Evolutionary conservation across 1,140 invertebrate species (phyloP), one percentile per base, ranked within the genome.

Genomic region (Myzus persicae): DNA sequence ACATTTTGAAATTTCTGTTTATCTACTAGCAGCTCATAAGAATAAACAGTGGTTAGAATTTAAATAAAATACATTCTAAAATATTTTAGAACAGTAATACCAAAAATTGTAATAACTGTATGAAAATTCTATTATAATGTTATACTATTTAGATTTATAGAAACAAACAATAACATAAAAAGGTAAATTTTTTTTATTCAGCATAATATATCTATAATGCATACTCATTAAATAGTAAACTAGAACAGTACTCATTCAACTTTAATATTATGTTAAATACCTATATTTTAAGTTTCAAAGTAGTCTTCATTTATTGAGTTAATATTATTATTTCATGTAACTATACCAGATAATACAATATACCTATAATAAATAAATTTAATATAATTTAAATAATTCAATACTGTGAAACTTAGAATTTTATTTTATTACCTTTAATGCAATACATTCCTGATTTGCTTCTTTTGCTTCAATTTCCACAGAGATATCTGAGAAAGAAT

Each of bases 371-470:
- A 54, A 26, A 54, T 54, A 1, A 54, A 59, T 14, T 59, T 59
- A 59, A 31, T 59, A 31, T 31, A 31, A 9, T 59, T 31, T 11
- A 59, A 59, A 59, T 1, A 59, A 59, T 31, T 4, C 31, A 59
- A 59, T 59, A 0, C 31, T 11, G 2, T 59, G 3, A 31, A 59
- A 59, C 31, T 24, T 24, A 54, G 2, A 31, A 59, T 14, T 76
- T 76, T 6, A 9, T 67, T n/a, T 81, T 46, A 84, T 81, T 93
- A 93, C 91, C 81, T 85, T 82, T 54, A 93, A 93, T 93, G 91
- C 91, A 31, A 93, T 85, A n/a, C 36, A 54, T 85, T 93, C 91
- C 40, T 85, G 44, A 93, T 84, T 38, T 40, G 81, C 91, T 93
- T 93, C 91, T 93, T 93, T 93, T 42, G 81, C 36, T 93, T 93